phyloP scores from a whole-genome alignment of 2,888 invertebrate genomes.

The Spilarctia lutea region DNA sequence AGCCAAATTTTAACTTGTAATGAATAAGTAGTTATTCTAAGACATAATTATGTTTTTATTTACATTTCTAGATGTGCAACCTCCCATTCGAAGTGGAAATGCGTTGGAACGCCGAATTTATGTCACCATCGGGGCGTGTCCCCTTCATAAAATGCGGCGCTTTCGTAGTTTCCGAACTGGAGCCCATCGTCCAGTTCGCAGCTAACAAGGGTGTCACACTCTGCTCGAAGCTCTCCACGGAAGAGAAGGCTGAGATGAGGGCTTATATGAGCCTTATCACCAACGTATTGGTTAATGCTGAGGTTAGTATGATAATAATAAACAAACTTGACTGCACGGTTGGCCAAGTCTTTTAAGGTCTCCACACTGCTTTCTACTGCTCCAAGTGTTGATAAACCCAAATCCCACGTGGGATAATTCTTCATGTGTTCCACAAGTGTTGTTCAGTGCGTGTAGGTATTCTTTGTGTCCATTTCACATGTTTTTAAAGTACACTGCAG shows the following conservation, averaged over 20 bases:
- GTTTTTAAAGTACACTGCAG: too few relatives aligned
- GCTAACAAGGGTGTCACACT: slow-evolving; percentile 93
- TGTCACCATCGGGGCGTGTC: slow-evolving; percentile 97
- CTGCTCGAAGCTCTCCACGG: slow-evolving; percentile 89
- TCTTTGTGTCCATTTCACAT: too few relatives aligned
- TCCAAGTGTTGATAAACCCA: too few relatives aligned
- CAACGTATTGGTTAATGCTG: slow-evolving; percentile 94
- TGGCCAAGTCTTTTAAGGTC: too few relatives aligned
- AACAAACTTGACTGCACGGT: too few relatives aligned
- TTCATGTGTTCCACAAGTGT: too few relatives aligned
- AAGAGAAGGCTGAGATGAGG: slow-evolving; percentile 95
- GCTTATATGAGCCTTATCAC: slow-evolving; percentile 97
- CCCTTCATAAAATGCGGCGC: slow-evolving; percentile 97
- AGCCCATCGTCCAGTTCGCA: slow-evolving; percentile 96
- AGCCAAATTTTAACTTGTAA: too few relatives aligned
- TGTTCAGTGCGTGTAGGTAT: too few relatives aligned
- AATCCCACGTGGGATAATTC: too few relatives aligned
- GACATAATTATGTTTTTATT: too few relatives aligned
- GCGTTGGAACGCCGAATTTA: slow-evolving; percentile 96
- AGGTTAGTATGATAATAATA: slow-evolving; percentile 1
- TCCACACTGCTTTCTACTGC: too few relatives aligned
- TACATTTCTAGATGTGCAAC: slow-evolving; percentile 90
- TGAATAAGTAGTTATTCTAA: too few relatives aligned
- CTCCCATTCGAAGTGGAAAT: slow-evolving; percentile 93
- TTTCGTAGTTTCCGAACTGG: slow-evolving; percentile 95